These are phyloP conservation scores for Meles meles DNA, from an alignment of 2,113 vertebrate species.

Conservation along the genomic window DNA sequence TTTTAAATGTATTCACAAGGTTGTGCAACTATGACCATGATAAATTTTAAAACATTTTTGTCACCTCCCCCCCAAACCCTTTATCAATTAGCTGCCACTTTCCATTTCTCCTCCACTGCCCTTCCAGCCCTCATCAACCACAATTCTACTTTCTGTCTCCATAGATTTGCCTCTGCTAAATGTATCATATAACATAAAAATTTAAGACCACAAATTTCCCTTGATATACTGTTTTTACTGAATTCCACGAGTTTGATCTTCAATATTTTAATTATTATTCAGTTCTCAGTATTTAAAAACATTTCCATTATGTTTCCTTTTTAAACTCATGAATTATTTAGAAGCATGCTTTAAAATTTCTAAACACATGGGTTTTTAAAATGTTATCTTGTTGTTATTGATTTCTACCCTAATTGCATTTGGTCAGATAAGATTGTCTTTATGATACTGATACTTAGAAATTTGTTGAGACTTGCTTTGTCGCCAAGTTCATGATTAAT, in stretches of 20 bases:
- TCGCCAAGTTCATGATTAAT: background rate
- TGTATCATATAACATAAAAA: background rate
- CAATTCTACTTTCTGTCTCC: background rate
- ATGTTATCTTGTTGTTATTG: background rate
- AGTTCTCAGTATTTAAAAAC: background rate
- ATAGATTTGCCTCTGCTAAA: background rate
- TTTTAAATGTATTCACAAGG: background rate
- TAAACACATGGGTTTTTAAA: background rate
- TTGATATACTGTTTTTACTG: background rate
- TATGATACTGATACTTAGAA: background rate
- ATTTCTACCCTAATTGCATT: constrained; percentile 2
- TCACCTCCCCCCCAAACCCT: background rate
- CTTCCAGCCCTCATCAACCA: background rate
- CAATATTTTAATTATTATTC: background rate
- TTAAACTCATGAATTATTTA: background rate
- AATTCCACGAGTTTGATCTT: background rate
- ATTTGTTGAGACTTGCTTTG: constrained; percentile 2
- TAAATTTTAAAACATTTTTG: background rate
- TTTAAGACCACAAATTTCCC: background rate
- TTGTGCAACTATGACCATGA: background rate
- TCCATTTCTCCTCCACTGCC: background rate
- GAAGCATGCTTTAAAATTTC: background rate
- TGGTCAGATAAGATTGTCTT: background rate
- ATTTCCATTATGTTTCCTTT: background rate
- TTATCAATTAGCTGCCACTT: background rate